phyloP scores from a whole-genome alignment of 2,888 invertebrate genomes.

The Zygogramma bicolorata region DNA sequence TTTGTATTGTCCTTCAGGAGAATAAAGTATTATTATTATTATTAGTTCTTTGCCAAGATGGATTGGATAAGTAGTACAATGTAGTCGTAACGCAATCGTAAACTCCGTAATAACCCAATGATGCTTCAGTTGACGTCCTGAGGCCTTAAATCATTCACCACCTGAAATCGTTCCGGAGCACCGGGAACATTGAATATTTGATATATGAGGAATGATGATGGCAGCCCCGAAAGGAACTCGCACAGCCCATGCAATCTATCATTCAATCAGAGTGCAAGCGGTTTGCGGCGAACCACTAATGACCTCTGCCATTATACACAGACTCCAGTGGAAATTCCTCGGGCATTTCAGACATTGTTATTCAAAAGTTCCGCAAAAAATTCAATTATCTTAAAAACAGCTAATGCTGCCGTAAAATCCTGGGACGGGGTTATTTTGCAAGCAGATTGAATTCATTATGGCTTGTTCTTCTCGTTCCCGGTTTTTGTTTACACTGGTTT shows the following conservation, averaged over 20 bases:
- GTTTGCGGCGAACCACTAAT: conserved; percentile 56
- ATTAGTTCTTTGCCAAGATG: too few species aligned
- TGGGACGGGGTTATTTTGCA: conserved; percentile 34
- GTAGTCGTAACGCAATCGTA: neutral
- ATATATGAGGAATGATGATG: conserved; percentile 51
- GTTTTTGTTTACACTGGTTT: conserved; percentile 29
- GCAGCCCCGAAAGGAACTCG: conserved; percentile 46
- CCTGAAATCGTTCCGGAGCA: conserved; percentile 9
- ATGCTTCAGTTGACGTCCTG: neutral
- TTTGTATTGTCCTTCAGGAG: too few species aligned
- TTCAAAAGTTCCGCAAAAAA: conserved; percentile 39
- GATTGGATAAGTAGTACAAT: neutral
- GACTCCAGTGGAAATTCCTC: conserved; percentile 30
- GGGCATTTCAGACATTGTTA: conserved; percentile 1
- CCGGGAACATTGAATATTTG: conserved; percentile 45
- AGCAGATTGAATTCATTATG: conserved; percentile 34
- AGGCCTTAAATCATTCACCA: conserved; percentile 20
- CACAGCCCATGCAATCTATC: conserved; percentile 57
- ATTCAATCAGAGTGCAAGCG: conserved; percentile 56
- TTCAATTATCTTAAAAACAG: conserved; percentile 45
- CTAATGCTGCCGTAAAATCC: conserved; percentile 36
- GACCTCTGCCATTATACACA: conserved; percentile 58
- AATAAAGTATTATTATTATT: too few species aligned
- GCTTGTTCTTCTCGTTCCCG: conserved; percentile 20
- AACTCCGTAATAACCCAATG: neutral